These are phyloP conservation scores for Lepidocyrtinus sp. DNA, from an alignment of 2,888 invertebrate species.

Conservation along the genomic window DNA sequence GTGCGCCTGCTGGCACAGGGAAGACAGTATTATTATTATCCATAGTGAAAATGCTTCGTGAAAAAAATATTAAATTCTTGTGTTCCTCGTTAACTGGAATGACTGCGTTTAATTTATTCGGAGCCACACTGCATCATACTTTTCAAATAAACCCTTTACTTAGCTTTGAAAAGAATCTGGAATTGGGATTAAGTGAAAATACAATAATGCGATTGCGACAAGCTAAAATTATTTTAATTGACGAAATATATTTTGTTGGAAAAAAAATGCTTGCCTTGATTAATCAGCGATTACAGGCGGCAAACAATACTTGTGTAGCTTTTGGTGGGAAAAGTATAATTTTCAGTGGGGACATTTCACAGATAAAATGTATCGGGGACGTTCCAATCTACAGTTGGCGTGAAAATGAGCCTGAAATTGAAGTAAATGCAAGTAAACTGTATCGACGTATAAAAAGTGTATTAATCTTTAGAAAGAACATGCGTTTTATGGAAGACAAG, in stretches of 20 bases:
- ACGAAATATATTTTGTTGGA: neutral
- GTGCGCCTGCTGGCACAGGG: too few relatives aligned
- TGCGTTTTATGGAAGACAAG: neutral
- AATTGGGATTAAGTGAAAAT: neutral
- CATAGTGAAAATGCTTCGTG: neutral
- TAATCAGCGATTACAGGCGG: neutral
- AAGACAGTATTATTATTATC: neutral
- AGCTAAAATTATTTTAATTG: neutral
- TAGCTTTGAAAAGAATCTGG: neutral
- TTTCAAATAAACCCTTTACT: neutral
- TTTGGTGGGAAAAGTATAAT: neutral
- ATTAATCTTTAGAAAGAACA: neutral
- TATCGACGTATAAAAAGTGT: neutral
- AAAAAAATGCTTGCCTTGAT: neutral
- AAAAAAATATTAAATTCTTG: neutral
- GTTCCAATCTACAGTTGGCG: neutral
- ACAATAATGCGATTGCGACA: neutral
- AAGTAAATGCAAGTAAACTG: neutral
- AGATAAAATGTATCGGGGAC: neutral
- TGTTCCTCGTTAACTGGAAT: neutral
- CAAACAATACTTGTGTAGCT: neutral
- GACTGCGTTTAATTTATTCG: neutral
- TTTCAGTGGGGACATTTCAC: neutral
- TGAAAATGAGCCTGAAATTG: neutral
- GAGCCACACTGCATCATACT: neutral